These are phyloP conservation scores for Hydrophis major DNA, from an alignment of 2,797 vertebrate genomes.

Conservation along the genomic window DNA sequence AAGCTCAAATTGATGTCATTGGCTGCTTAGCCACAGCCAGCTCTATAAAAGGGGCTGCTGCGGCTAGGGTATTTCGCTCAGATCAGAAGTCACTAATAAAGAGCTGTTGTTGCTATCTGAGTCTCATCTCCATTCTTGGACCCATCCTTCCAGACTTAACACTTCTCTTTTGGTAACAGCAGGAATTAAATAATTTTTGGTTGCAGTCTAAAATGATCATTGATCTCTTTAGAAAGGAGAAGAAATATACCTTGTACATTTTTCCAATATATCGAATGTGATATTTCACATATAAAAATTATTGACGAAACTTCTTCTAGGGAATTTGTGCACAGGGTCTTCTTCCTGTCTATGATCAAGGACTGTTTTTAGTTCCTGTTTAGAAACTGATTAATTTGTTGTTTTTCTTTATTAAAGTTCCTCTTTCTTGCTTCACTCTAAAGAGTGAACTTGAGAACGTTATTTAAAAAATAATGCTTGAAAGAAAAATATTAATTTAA, in stretches of 20 bases:
- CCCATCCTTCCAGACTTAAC: too few relatives aligned
- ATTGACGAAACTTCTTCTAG: background rate
- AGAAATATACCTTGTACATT: background rate
- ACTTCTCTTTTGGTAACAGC: background rate
- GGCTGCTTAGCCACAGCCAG: too few relatives aligned
- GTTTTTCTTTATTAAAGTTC: background rate
- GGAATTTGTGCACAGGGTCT: background rate
- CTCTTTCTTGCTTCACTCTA: background rate
- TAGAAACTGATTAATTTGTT: background rate
- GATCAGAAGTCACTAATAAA: too few relatives aligned
- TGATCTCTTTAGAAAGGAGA: background rate
- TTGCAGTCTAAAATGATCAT: background rate
- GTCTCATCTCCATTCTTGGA: too few relatives aligned
- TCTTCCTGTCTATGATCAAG: background rate
- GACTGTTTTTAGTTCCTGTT: background rate
- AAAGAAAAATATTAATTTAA: background rate
- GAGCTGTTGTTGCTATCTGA: too few relatives aligned
- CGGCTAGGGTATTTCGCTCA: too few relatives aligned
- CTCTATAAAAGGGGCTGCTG: too few relatives aligned
- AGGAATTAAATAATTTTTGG: background rate
- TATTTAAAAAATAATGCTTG: background rate
- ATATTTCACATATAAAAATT: background rate
- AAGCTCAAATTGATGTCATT: too few relatives aligned
- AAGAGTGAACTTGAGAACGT: background rate
- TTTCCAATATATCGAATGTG: background rate